Evolutionary conservation across 2,888 invertebrate species (phyloP), one percentile per base, ranked within the genome.

Genomic region (Cryptus viduatorius): DNA sequence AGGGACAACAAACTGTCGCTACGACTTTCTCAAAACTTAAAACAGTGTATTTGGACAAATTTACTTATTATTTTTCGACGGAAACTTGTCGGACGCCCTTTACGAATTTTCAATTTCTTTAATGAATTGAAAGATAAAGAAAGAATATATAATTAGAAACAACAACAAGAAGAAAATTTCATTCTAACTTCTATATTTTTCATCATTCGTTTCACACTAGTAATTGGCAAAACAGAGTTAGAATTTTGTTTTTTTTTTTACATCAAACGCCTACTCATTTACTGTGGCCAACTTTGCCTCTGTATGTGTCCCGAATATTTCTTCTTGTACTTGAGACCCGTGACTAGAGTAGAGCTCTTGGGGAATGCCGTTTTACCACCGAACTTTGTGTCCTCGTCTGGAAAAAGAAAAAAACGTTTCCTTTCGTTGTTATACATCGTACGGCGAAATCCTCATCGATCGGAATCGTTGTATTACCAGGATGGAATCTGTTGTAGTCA

Each of bases 301-400:
- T 96, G 96, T 82, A 93, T 93, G 91, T 96, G 95, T 0, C 97
- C 97, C 86, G 95, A 95, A 93, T 98, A 98, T 93, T 98, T 98
- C 90, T 96, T 96, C 88, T 96, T 96, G 87, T 96, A 95, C 92
- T 97, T 97, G 3, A 98, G 92, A 44, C 98, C 98, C 0, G 97
- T 96, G 0, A 98, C 98, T 77, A 98, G 94, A 0, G 97, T 98
- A 1, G 98, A 97, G 90, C 96, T 96, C 90, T 96, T 96, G 0
- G 98, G 98, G 93, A 96, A 99, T 0, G 98, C 98, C 37, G 97
- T 96, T 88, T 96, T 93, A 8, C 98, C 98, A 86, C 95, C 95
- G 92, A 97, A 97, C 93, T 94, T 94, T 0, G 95, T 95, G 90
- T 97, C 97, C 0, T 96, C 96, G 19, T 96, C 96, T 95, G 92